Evolutionary conservation across 2,888 invertebrate species (phyloP).

Genomic region (Mesorhabditis sp.): DNA sequence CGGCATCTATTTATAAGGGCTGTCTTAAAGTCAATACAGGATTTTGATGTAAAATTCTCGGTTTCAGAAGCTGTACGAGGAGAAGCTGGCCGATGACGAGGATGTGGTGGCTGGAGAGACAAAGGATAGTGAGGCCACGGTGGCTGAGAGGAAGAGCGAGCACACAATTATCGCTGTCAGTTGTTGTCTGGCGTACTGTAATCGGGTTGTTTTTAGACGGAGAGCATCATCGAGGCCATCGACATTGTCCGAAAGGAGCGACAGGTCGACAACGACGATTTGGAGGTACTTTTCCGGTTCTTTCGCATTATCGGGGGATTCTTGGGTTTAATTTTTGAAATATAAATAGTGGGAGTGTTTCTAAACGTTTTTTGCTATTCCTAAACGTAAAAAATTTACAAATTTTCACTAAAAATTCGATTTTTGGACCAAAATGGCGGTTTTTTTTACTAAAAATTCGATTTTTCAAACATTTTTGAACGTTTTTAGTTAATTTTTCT

Average conservation of each 20-base stretch:
- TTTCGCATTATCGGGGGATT: too few species aligned
- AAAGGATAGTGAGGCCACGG: slow-evolving; percentile 68
- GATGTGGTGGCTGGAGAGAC: slow-evolving; percentile 58
- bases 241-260: slow-evolving; percentile 66
- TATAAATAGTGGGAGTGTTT: too few species aligned
- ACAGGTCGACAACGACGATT: slow-evolving; percentile 27
- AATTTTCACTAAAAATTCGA: too few species aligned
- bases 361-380: too few species aligned
- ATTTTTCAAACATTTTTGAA: too few species aligned
- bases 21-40: slow-evolving; percentile 69
- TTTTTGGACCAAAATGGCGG: too few species aligned
- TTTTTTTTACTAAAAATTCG: too few species aligned
- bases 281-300: slow-evolving; percentile 16
- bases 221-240: slow-evolving; percentile 84
- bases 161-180: slow-evolving; percentile 70
- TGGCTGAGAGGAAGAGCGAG: slow-evolving; percentile 82
- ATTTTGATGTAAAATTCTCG: slow-evolving; percentile 61
- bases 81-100: slow-evolving; percentile 62
- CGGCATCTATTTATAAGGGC: not conserved
- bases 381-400: too few species aligned
- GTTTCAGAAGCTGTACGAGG: slow-evolving; percentile 58
- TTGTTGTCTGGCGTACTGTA: slow-evolving; percentile 3
- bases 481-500: too few species aligned
- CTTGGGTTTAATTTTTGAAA: too few species aligned
- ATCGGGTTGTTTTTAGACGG: slow-evolving; percentile 67